Base-by-base conservation (phyloP, 2,797 vertebrate genomes). In the Gadopsis marmoratus region DNA sequence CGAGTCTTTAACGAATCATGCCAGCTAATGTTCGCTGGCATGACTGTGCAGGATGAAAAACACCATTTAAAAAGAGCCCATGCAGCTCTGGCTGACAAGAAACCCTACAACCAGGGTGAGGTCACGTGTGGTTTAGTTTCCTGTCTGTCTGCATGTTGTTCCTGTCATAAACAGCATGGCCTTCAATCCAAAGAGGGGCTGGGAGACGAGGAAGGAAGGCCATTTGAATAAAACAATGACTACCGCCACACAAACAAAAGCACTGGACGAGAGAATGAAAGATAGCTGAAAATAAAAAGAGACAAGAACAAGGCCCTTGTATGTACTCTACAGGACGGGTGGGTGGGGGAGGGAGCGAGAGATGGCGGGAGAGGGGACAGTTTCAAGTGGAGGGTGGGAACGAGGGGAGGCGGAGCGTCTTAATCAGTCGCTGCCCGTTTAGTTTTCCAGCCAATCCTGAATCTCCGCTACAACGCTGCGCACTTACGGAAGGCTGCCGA, bases 231-330 rank as follows among this genome's bases (percentile, higher is more conserved):
- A 83, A 88, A 84, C 87, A 90, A 89, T 89, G 81, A 81, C 83
- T 80, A 83, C 86, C 56, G 48, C 88, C 88, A 68, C 83, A 91
- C 86, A 90, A 85, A 95, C 92, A 95, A 95, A 94, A 93, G 93
- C 88, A 62, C 60, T 73, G 74, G 84, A 84, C 89, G 78, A 79
- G 69, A 88, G 78, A 83, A 89, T 78, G 81, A 90, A 80, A 79
- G 76, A 89, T 71, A 69, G 76, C 72, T 66, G 58, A 70, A 82
- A 89, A 93, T 82, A 86, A 89, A 92, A 77, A 55, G 54, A 78
- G 43, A 72, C 4, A 1, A 88, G 88, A 92, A 93, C 91, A 93
- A 92, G 89, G 89, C 81, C 86, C 45, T 83, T 89, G 81, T 91
- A 88, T 92, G 84, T 88, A 66, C 76, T 71, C 41, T 33, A 76